Percentiles rank a stretch among this genome's conserved stretches.
Conservation (phyloP, 2,888 invertebrate genomes). For the Agrotis clavis region DNA sequence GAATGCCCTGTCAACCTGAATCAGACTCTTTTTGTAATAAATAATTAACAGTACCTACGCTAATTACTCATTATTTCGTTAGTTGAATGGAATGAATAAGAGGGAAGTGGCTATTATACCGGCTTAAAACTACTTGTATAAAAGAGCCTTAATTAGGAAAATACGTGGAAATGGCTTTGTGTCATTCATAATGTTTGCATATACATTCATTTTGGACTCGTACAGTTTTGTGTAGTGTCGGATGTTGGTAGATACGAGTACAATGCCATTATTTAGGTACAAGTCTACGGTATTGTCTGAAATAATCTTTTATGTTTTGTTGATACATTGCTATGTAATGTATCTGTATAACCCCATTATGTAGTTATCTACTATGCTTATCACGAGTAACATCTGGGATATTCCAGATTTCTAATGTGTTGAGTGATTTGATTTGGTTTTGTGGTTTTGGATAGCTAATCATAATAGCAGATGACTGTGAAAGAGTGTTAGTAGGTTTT, state of each 20-base stretch:
- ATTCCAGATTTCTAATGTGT: neutral
- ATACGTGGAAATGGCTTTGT: constrained; percentile 21
- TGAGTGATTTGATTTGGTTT: neutral
- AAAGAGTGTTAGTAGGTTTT: neutral
- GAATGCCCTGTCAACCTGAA: constrained; percentile 24
- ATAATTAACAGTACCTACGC: neutral
- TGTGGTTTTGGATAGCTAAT: neutral
- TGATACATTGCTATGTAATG: no score
- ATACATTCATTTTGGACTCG: constrained; percentile 1
- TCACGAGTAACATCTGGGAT: neutral
- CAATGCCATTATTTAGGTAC: constrained; percentile 8
- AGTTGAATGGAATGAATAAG: neutral
- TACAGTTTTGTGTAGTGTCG: constrained; percentile 8
- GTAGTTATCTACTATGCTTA: neutral
- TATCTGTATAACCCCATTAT: no score
- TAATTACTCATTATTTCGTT: constrained; percentile 10
- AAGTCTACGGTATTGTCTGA: neutral
- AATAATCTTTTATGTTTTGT: constrained; percentile 4
- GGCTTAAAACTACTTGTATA: neutral
- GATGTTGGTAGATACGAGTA: constrained; percentile 24
- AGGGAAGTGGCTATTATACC: neutral
- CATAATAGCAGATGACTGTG: neutral
- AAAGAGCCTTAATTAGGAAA: neutral
- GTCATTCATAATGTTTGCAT: neutral
- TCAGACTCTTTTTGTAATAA: constrained; percentile 1